phyloP scores from a whole-genome alignment of 2,888 invertebrate genomes.

The Eudasyphora cyanicolor region DNA sequence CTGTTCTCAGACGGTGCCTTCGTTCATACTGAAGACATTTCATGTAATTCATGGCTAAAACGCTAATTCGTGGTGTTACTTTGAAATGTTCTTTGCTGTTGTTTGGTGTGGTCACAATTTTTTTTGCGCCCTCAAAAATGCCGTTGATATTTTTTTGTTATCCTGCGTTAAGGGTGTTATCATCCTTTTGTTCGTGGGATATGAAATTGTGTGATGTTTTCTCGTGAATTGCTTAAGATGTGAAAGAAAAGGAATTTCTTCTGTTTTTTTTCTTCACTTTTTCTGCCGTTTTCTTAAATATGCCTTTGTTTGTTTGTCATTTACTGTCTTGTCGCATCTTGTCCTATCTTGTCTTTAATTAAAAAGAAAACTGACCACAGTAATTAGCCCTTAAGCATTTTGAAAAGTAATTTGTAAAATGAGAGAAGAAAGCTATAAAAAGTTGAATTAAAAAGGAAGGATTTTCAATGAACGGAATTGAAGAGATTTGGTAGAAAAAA shows the following conservation, averaged over 20 bases:
- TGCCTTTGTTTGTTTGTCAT: slow-evolving; percentile 65
- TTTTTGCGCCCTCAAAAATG: slow-evolving; percentile 12
- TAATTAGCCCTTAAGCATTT: slow-evolving; percentile 79
- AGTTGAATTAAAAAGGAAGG: slow-evolving; percentile 24
- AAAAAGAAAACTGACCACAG: slow-evolving; percentile 78
- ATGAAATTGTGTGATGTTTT: slow-evolving; percentile 43
- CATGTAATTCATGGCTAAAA: slow-evolving; percentile 64
- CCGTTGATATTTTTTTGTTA: slow-evolving; percentile 18
- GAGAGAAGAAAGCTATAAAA: background rate
- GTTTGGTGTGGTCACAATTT: slow-evolving; percentile 6
- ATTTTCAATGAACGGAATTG: background rate
- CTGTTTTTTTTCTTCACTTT: slow-evolving; percentile 22
- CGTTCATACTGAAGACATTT: slow-evolving; percentile 63
- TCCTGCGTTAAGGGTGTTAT: slow-evolving; percentile 45
- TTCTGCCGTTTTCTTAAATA: background rate
- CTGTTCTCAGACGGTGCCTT: slow-evolving; percentile 48
- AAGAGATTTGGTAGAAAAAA: background rate
- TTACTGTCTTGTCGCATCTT: slow-evolving; percentile 69
- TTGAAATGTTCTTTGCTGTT: slow-evolving; percentile 46
- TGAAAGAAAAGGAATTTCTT: slow-evolving; percentile 37
- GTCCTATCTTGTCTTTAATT: slow-evolving; percentile 77
- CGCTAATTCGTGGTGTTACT: slow-evolving; percentile 64
- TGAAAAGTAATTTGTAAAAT: slow-evolving; percentile 35
- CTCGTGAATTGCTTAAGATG: slow-evolving; percentile 45
- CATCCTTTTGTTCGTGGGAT: slow-evolving; percentile 43